These are phyloP conservation scores for Microtus obscurus DNA, from an alignment of 2,797 vertebrate genomes.

Conservation along the genomic window DNA sequence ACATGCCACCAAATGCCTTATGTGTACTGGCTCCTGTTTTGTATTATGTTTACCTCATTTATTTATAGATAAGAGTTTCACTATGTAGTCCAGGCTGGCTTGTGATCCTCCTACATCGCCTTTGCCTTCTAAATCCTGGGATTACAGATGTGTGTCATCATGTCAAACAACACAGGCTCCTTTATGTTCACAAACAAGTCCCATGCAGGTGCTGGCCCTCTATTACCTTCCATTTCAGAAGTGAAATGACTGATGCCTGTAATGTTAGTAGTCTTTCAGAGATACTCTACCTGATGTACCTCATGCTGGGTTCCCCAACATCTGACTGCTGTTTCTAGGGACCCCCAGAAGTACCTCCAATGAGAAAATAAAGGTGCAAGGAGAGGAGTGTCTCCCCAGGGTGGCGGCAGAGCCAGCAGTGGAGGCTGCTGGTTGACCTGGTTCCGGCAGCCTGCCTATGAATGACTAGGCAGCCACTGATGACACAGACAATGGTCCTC, in stretches of 20 bases:
- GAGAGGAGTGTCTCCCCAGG: neutral
- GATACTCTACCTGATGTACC: neutral
- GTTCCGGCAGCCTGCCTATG: neutral
- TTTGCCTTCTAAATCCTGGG: neutral
- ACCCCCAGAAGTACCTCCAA: neutral
- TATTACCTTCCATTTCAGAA: neutral
- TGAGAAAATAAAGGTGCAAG: neutral
- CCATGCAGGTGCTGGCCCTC: neutral
- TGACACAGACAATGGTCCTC: neutral
- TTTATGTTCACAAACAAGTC: neutral
- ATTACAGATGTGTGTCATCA: neutral
- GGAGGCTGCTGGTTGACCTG: neutral
- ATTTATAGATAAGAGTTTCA: neutral
- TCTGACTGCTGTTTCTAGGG: slow-evolving; percentile 11
- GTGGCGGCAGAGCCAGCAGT: neutral
- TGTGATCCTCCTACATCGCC: neutral
- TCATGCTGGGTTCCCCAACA: neutral
- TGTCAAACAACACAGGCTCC: neutral
- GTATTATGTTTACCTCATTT: neutral
- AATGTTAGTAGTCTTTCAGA: neutral
- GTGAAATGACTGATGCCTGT: neutral
- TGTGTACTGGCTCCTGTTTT: neutral
- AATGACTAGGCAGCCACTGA: neutral
- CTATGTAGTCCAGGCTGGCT: neutral
- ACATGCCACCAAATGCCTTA: neutral